A percentile compares a stretch with the other conserved stretches of the same genome.
Conservation (phyloP, 2,888 invertebrate genomes). For the Myathropa florea region DNA sequence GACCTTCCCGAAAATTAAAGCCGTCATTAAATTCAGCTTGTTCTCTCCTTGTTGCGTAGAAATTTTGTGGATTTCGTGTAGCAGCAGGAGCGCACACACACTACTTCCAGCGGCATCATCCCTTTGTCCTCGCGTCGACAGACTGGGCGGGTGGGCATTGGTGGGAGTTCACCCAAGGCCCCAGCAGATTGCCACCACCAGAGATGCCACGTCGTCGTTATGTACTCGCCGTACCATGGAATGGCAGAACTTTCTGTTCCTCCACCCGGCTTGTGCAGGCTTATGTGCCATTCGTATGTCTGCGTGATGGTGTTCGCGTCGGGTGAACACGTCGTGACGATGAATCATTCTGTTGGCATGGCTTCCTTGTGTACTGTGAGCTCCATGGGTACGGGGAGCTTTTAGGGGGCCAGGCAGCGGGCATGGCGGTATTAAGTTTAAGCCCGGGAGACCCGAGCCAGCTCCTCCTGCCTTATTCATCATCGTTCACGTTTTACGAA, state of each 20-base stretch:
- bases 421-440: not conserved
- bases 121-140: constrained; percentile 20
- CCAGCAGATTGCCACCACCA: constrained; percentile 28
- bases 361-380: constrained; percentile 1
- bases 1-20: constrained; percentile 62
- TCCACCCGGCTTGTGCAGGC: not conserved
- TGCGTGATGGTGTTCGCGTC: constrained; percentile 14
- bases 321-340: constrained; percentile 37
- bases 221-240: not conserved
- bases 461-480: constrained; percentile 28
- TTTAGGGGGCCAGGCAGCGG: constrained; percentile 26
- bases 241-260: not conserved
- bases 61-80: constrained; percentile 11
- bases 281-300: not conserved
- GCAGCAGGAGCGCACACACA: not conserved
- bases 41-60: constrained; percentile 36
- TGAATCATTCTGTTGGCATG: constrained; percentile 30
- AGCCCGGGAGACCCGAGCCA: constrained; percentile 2
- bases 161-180: not conserved
- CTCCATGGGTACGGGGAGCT: constrained; percentile 6
- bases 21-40: constrained; percentile 38
- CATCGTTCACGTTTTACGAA: not conserved
- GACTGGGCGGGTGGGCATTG: not conserved
- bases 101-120: not conserved
- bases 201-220: constrained; percentile 23